Evolutionary conservation across 2,113 vertebrate species (phyloP).

Genomic region (Dicerorhinus sumatrensis): DNA sequence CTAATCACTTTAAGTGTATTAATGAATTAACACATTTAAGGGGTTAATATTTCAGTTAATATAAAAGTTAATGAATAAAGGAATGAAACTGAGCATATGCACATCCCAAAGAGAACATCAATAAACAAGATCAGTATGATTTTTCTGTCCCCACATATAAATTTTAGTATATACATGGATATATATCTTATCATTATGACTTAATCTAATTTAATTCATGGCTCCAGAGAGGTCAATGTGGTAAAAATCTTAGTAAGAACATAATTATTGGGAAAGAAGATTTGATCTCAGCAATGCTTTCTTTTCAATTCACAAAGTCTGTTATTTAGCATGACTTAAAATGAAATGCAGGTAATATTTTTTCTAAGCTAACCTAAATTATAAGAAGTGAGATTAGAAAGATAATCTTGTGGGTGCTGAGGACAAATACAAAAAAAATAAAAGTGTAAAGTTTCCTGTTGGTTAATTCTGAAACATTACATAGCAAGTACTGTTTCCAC

Average conservation of each 20-base stretch:
- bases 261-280: not conserved
- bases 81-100: too few species aligned
- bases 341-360: not conserved
- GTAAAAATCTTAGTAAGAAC: not conserved
- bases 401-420: not conserved
- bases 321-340: not conserved
- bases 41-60: too few species aligned
- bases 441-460: not conserved
- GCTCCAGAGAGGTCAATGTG: not conserved
- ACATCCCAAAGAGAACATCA: not conserved
- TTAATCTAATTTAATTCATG: not conserved
- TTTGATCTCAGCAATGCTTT: not conserved
- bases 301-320: not conserved
- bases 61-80: not conserved
- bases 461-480: not conserved
- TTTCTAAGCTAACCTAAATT: not conserved
- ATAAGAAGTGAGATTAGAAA: not conserved
- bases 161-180: not conserved
- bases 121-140: not conserved
- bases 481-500: not conserved
- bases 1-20: too few species aligned
- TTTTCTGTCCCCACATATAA: not conserved
- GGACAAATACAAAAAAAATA: not conserved
- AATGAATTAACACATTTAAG: too few species aligned
- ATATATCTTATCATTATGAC: not conserved